phyloP scores from a whole-genome alignment of 2,113 vertebrate species.

The Galemys pyrenaicus region DNA sequence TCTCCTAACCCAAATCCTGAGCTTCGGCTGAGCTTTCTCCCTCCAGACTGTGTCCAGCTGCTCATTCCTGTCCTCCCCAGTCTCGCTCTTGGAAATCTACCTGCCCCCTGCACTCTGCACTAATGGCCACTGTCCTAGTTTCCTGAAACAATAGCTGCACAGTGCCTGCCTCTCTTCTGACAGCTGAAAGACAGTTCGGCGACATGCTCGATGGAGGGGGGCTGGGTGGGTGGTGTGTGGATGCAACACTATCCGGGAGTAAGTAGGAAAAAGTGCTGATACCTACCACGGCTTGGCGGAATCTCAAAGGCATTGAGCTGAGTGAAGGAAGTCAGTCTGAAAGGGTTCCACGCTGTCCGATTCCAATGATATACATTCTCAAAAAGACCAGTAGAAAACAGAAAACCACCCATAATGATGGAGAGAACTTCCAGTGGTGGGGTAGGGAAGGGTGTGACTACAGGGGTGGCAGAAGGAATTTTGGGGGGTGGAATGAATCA shows the following conservation, averaged over 20 bases:
- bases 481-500: accelerated
- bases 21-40: not conserved
- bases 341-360: not conserved
- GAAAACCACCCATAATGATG: too few species aligned
- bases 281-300: too few species aligned
- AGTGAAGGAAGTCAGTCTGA: not conserved
- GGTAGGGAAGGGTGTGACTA: not conserved
- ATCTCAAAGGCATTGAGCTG: too few species aligned
- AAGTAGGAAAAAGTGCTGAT: too few species aligned
- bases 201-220: not conserved
- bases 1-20: not conserved
- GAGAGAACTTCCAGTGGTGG: not conserved
- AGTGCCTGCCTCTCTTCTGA: not conserved
- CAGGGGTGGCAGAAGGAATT: not conserved
- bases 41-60: not conserved
- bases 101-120: not conserved
- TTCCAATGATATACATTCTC: not conserved
- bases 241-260: too few species aligned
- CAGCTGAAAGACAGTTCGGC: not conserved
- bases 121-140: not conserved
- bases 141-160: not conserved
- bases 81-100: not conserved
- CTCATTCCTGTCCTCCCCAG: not conserved
- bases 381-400: not conserved
- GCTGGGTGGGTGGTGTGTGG: too few species aligned